These are phyloP conservation scores for Dermatemys mawii DNA, from an alignment of 2,113 vertebrate species.

Conservation along the genomic window DNA sequence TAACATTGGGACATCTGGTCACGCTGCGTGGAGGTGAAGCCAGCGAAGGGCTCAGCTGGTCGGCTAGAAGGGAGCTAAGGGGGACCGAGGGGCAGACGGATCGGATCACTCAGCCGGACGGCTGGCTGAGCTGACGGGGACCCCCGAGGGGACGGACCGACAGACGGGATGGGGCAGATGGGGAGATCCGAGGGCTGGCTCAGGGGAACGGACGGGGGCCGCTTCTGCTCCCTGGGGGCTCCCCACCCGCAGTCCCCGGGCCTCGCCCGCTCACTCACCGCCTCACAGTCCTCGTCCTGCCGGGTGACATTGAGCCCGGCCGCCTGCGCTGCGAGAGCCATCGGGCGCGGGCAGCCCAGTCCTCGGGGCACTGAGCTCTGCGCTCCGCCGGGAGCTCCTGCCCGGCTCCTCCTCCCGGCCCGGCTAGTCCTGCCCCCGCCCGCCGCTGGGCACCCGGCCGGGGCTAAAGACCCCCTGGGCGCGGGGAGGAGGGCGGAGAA, in stretches of 20 bases:
- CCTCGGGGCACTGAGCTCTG: not conserved
- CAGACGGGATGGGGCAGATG: not conserved
- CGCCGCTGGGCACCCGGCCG: not conserved
- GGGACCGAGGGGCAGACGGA: not conserved
- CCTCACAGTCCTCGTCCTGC: conserved; percentile 47
- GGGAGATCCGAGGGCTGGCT: too few relatives aligned
- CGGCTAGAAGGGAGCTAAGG: not conserved
- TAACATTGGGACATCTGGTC: too few relatives aligned
- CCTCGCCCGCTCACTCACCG: conserved; percentile 30
- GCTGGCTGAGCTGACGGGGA: not conserved
- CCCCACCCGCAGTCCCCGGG: not conserved
- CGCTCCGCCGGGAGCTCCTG: not conserved
- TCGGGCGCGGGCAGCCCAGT: not conserved
- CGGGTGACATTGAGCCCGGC: conserved; percentile 1
- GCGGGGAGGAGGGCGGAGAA: not conserved
- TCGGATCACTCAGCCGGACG: too few relatives aligned
- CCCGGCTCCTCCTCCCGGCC: not conserved
- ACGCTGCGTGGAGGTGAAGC: too few relatives aligned
- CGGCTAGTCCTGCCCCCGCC: not conserved
- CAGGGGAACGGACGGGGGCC: not conserved
- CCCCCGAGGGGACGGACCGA: not conserved
- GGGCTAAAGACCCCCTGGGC: too few relatives aligned
- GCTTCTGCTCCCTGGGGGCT: not conserved
- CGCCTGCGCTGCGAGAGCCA: not conserved
- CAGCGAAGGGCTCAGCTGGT: too few relatives aligned